Evolutionary conservation across 1,140 invertebrate species (phyloP).

Genomic region (Campoletis sonorensis): DNA sequence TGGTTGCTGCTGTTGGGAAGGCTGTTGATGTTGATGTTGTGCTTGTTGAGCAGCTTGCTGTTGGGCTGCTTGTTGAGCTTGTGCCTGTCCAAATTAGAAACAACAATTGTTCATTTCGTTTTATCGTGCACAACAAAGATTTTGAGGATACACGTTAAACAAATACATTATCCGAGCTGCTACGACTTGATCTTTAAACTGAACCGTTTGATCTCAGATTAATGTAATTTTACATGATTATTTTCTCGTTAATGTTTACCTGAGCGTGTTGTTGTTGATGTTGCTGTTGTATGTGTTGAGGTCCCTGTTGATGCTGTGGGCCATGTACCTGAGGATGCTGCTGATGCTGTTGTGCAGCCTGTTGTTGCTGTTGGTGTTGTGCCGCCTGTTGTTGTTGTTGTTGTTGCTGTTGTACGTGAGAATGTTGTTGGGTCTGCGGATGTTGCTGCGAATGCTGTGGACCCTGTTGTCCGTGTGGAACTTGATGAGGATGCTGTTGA

Average conservation of each 20-base stretch:
- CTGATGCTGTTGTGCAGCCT: conserved; percentile 29
- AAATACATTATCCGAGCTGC: too few relatives aligned
- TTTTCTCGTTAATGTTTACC: neutral
- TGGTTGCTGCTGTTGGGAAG: conserved; percentile 46
- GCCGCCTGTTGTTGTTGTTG: neutral
- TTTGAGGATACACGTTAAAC: too few relatives aligned
- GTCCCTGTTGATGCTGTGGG: conserved; percentile 28
- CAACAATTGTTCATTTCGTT: too few relatives aligned
- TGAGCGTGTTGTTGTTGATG: conserved; percentile 52
- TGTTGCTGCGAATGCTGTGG: conserved; percentile 1
- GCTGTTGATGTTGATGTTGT: conserved; percentile 37
- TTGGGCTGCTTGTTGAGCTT: conserved; percentile 47
- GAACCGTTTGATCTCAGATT: too few relatives aligned
- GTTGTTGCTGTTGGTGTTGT: conserved; percentile 42
- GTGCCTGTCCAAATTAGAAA: too few relatives aligned
- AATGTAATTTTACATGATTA: too few relatives aligned
- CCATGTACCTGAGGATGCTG: conserved; percentile 57
- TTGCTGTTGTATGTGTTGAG: conserved; percentile 30
- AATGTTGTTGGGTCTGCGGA: conserved; percentile 3
- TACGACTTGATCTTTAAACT: too few relatives aligned
- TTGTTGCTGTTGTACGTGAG: neutral
- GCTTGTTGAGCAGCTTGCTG: conserved; percentile 56
- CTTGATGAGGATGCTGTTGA: neutral
- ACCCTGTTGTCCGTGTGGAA: neutral
- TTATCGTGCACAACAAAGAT: too few relatives aligned